These are phyloP conservation scores for Agriopis aurantiaria DNA, from an alignment of 2,888 invertebrate species.

Conservation along the genomic window DNA sequence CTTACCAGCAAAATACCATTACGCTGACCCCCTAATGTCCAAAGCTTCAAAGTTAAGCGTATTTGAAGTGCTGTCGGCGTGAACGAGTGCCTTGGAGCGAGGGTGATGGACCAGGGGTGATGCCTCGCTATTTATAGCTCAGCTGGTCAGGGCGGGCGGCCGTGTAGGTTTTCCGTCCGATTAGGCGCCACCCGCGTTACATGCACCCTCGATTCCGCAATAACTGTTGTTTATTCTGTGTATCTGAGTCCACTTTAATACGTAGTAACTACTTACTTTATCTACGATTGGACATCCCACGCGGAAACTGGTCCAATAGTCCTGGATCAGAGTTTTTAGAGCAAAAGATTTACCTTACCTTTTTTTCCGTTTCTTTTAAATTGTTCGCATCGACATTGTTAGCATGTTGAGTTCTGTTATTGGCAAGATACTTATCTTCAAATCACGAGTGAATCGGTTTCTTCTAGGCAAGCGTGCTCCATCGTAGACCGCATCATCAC, in stretches of 20 bases:
- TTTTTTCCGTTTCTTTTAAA: not conserved
- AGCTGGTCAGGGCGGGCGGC: conserved; percentile 44
- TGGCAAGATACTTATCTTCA: too few species aligned
- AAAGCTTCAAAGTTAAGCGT: conserved; percentile 52
- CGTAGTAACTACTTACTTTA: not conserved
- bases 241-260: not conserved
- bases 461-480: too few species aligned
- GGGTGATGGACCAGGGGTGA: conserved; percentile 35
- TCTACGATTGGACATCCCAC: conserved; percentile 25
- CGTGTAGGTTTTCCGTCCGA: conserved; percentile 65
- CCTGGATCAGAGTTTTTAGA: conserved; percentile 23
- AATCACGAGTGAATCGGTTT: too few species aligned
- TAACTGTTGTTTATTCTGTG: conserved; percentile 2
- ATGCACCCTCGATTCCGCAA: conserved; percentile 46
- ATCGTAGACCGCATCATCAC: too few species aligned
- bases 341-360: conserved; percentile 12
- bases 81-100: conserved; percentile 43
- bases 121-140: conserved; percentile 54
- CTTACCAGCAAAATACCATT: conserved; percentile 25
- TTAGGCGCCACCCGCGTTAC: conserved; percentile 56
- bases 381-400: not conserved
- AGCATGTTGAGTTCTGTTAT: too few species aligned
- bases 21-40: conserved; percentile 47
- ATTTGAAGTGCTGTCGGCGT: conserved; percentile 51
- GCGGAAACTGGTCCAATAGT: conserved; percentile 37